Percentiles rank a stretch among this genome's conserved stretches.
These are phyloP conservation scores for Australoheros scitulus DNA, from an alignment of 2,113 vertebrate species.

Conservation along the genomic window DNA sequence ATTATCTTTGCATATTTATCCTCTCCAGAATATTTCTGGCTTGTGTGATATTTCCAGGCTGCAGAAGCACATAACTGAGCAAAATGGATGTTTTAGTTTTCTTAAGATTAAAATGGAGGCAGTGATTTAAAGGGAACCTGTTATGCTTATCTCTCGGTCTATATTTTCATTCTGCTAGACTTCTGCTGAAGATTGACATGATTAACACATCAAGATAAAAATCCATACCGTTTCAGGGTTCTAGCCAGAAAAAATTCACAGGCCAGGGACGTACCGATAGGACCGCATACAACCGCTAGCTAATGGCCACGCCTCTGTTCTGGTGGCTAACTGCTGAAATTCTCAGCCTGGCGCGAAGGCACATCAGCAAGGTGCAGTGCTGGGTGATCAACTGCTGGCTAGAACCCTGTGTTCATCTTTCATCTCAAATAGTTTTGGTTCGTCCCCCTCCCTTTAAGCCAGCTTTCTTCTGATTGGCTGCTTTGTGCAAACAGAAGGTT, in stretches of 20 bases:
- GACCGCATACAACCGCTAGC: too few relatives aligned
- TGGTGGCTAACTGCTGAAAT: too few relatives aligned
- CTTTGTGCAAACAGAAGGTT: neutral
- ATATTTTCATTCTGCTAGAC: neutral
- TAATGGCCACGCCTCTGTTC: too few relatives aligned
- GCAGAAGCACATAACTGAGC: neutral
- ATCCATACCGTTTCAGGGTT: neutral
- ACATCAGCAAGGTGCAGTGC: too few relatives aligned
- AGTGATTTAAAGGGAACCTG: neutral
- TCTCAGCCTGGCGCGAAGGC: too few relatives aligned
- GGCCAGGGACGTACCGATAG: too few relatives aligned
- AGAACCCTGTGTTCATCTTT: neutral
- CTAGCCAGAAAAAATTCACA: too few relatives aligned
- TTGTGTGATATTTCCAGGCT: neutral
- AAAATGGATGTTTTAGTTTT: neutral
- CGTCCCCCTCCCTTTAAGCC: neutral
- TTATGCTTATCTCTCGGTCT: neutral
- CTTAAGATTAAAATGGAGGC: neutral
- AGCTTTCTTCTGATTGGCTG: neutral
- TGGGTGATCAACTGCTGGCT: too few relatives aligned
- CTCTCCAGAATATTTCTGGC: rapidly evolving
- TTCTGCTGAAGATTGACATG: neutral
- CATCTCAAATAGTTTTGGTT: neutral
- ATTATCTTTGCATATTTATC: neutral
- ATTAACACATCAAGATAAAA: neutral